A percentile compares a stretch with the other conserved stretches of the same genome.
phyloP scores from a whole-genome alignment of 37 sponge, comb jelly and placozoan species.

The Theonella swinhoei region DNA sequence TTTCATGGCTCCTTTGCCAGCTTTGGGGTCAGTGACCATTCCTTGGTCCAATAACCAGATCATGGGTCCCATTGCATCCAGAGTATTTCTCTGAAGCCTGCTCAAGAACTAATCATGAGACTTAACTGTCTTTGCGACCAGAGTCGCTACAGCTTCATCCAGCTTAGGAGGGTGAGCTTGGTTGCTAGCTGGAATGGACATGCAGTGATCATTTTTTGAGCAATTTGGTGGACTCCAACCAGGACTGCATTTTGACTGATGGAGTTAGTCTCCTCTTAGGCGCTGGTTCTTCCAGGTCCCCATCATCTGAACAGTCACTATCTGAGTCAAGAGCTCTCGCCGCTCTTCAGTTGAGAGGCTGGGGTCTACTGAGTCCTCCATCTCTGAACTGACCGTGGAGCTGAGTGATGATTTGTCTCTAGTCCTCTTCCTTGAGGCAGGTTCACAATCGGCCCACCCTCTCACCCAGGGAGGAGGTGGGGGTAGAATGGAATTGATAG shows the following conservation, averaged over 20 bases:
- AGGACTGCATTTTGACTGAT: no score
- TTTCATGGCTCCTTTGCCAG: neutral
- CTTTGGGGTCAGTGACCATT: neutral
- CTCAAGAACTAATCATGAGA: slow-evolving; percentile 16
- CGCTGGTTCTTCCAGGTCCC: no score
- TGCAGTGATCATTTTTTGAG: slow-evolving; percentile 23
- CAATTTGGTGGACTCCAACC: no score
- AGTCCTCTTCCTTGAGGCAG: no score
- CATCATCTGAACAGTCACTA: no score
- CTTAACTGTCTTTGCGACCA: slow-evolving; percentile 20
- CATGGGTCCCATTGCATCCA: slow-evolving; percentile 20
- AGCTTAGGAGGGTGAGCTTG: no score
- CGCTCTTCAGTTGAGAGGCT: neutral
- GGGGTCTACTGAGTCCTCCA: neutral
- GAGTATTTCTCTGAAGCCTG: slow-evolving; percentile 11
- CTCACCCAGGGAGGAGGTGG: neutral
- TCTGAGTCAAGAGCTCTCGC: neutral
- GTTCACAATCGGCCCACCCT: no score
- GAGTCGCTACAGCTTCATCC: neutral
- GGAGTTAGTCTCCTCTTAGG: no score
- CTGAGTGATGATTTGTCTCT: no score
- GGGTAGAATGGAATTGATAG: neutral
- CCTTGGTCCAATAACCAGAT: neutral
- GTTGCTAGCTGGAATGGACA: slow-evolving; percentile 3
- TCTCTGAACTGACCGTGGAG: no score